Base-by-base conservation (phyloP, 2,888 invertebrate species). In the Cheilosia impressa region DNA sequence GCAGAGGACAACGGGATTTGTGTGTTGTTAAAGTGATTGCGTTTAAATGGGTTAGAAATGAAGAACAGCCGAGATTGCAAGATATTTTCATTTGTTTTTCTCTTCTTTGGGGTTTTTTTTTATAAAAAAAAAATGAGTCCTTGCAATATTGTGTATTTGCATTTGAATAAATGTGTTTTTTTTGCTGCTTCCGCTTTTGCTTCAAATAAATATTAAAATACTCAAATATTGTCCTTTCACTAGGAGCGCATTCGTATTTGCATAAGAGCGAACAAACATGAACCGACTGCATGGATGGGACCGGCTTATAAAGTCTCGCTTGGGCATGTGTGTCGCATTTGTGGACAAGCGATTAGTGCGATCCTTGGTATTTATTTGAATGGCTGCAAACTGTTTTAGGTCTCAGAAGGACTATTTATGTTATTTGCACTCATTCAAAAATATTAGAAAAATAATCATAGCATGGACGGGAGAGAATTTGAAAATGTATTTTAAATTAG, bases 121-220 rank as follows among this genome's bases (percentile, higher is more conserved):
- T 34, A n/a, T 34, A 43, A 13, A 9, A 38, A 41, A 27, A 31
- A 76, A 65, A 65, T 22, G 79, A 69, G 27, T 68, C 55, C 55
- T 72, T 63, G 78, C 66, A 62, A 38, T 52, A 50, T 68, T 71
- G 57, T 66, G 10, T 63, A 22, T 75, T 73, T 83, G 66, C 65
- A 47, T 45, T 58, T 2, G 34, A 38, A 19, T 55, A 19, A 3
- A n/a, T 17, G 27, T 41, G 2, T 45, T 66, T 60, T 68, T 27
- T 68, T 62, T 27, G 27, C 24, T 31, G 60, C 50, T 80, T 79
- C 79, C 66, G 41, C 52, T 84, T 80, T 34, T 34, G 80, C 52
- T 84, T 79, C 84, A 71, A 84, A 84, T 84, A 75, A 84, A 84
- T 84, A 84, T 84, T 84, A 84, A 84, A 80, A 80, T 79, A 38